Evolutionary conservation across 2,797 vertebrate genomes (phyloP).

Genomic region (Trematomus bernacchii): DNA sequence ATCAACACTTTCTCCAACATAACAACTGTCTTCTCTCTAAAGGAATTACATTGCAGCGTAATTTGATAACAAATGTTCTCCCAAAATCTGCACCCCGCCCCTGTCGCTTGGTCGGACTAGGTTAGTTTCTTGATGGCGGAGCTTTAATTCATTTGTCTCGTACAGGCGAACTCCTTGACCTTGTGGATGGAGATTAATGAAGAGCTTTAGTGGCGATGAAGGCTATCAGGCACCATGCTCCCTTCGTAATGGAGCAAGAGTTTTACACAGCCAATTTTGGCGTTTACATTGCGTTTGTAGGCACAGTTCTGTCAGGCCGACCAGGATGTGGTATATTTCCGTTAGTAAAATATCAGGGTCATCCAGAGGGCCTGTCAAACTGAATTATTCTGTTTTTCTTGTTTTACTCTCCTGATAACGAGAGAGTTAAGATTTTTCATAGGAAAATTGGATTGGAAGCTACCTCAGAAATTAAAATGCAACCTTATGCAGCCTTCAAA

Average conservation of each 20-base stretch:
- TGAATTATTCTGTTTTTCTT: slow-evolving; percentile 9
- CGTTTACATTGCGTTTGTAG: slow-evolving; percentile 72
- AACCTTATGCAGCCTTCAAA: slow-evolving; percentile 20
- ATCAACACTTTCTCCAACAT: neutral
- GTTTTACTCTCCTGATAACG: slow-evolving; percentile 16
- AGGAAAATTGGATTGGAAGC: slow-evolving; percentile 4
- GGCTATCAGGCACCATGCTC: slow-evolving; percentile 75
- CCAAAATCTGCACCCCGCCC: slow-evolving; percentile 24
- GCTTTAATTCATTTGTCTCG: slow-evolving; percentile 79
- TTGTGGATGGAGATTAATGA: slow-evolving; percentile 85
- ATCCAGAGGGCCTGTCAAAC: neutral
- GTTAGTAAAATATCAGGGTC: slow-evolving; percentile 44
- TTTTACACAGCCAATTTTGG: slow-evolving; percentile 82
- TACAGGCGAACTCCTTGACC: slow-evolving; percentile 77
- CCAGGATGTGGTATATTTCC: slow-evolving; percentile 35
- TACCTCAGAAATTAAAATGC: too few relatives aligned
- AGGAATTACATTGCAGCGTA: slow-evolving; percentile 22
- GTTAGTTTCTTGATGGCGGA: slow-evolving; percentile 60
- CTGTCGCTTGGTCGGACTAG: slow-evolving; percentile 41
- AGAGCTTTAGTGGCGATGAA: slow-evolving; percentile 80
- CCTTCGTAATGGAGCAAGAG: slow-evolving; percentile 72
- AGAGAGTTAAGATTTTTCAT: slow-evolving; percentile 7
- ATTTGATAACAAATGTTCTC: slow-evolving; percentile 31
- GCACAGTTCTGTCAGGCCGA: slow-evolving; percentile 58
- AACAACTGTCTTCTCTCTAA: slow-evolving; percentile 10